Base-by-base conservation (phyloP, 1,140 invertebrate genomes). In the Drosophila tsacasi region DNA sequence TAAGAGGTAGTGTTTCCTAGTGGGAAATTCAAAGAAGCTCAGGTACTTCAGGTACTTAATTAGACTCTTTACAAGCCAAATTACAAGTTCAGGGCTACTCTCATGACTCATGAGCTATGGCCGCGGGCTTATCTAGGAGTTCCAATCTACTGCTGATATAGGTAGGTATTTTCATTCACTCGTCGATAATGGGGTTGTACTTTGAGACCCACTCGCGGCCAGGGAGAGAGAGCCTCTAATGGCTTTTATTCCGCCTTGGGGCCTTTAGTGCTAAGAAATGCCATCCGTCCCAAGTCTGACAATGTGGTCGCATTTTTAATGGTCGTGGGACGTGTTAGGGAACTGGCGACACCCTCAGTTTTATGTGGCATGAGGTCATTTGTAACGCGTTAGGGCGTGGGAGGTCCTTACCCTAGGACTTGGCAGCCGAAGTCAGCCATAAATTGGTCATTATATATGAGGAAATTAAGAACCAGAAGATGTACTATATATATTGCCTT, bases 331-430 rank as follows among this genome's bases (percentile, higher is more conserved):
- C 6, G 47, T 49, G 47, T 49, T 10, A 2, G 50, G 30, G 50
- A 30, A 19, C 17, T 52, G 27, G 50, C 5, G 27, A 32, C 50
- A 52, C 50, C 50, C 62, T 8, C 2, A n/a, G 37, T 40, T 57
- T 67, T 27, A 47, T 71, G 39, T 39, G 39, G 39, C 67, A 71
- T 71, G 67, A 71, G 67, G 67, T 71, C 67, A 71, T 68, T 68
- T 23, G 17, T 15, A 23, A 40, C 21, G n/a, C 62, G 10, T 30
- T 37, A 13, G 13, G 39, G 39, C 23, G 64, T 68, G 39, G 47
- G 40, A 55, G 49, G 47, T 68, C 67, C 67, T 44, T 39, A 9
- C 49, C 67, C 42, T 30, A 54, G 21, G 44, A 44, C 39, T 69
- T 66, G 49, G 62, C 67, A 46, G 37, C 15, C 27, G 9, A 13